Conservation (phyloP, 1,140 invertebrate species). For the Bombus picipes region DNA sequence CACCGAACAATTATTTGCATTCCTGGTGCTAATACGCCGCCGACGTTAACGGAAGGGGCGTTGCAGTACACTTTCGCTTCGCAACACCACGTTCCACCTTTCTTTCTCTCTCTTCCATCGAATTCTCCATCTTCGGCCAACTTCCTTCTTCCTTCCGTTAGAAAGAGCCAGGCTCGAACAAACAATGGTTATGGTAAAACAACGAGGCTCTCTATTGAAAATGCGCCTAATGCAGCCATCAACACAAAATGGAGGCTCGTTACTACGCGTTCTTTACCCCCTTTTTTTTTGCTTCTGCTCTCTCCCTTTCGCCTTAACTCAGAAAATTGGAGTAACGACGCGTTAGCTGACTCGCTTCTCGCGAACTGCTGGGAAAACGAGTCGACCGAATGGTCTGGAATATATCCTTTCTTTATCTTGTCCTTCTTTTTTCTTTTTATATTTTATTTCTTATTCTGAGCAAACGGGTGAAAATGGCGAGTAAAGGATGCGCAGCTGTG, state of each 20-base stretch:
- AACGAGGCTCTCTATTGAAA: conserved; percentile 29
- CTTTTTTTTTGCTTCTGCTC: no score
- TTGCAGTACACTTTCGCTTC: conserved; percentile 39
- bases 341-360: conserved; percentile 6
- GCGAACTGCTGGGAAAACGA: neutral
- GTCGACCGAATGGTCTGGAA: neutral
- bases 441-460: neutral
- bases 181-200: conserved; percentile 41
- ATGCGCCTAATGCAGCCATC: conserved; percentile 37
- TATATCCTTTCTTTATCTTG: neutral
- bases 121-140: neutral
- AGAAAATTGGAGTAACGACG: conserved; percentile 46
- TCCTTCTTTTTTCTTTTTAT: neutral
- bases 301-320: neutral
- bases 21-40: conserved; percentile 69
- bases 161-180: neutral
- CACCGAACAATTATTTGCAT: conserved; percentile 80
- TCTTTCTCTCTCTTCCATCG: neutral
- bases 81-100: neutral
- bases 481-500: neutral
- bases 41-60: conserved; percentile 37
- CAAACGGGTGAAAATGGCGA: neutral
- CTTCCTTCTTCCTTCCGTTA: neutral
- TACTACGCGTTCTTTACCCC: conserved; percentile 4
- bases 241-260: conserved; percentile 37